phyloP scores from a whole-genome alignment of 2,888 invertebrate species.

The Malacosoma neustria region DNA sequence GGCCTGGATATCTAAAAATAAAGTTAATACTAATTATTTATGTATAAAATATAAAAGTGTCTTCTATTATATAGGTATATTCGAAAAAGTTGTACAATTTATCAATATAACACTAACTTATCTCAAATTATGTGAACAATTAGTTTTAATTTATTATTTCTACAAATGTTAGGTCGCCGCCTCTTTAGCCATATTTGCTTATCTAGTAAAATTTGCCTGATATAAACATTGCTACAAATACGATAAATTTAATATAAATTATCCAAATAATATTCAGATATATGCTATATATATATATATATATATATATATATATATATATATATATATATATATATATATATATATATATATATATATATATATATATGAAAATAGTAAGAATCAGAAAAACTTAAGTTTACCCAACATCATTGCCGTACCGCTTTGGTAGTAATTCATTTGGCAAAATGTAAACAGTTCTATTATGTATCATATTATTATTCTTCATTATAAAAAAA shows the following conservation, averaged over 20 bases:
- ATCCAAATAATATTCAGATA: neutral
- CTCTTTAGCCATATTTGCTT: too few species aligned
- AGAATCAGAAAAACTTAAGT: conserved; percentile 3
- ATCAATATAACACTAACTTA: too few species aligned
- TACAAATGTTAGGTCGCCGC: too few species aligned
- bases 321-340: neutral
- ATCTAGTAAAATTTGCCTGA: too few species aligned
- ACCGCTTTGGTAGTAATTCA: conserved; percentile 62
- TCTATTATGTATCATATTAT: conserved; percentile 58
- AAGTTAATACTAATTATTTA: conserved; percentile 1
- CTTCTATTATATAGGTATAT: too few species aligned
- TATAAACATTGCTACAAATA: too few species aligned
- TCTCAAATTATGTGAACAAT: too few species aligned
- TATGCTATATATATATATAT: neutral
- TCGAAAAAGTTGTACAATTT: too few species aligned
- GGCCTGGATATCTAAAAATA: conserved; percentile 42
- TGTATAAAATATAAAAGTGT: too few species aligned
- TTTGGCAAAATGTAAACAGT: conserved; percentile 68
- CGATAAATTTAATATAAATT: neutral
- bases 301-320: neutral
- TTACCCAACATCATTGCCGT: conserved; percentile 57
- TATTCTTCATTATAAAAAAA: conserved; percentile 1
- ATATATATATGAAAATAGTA: too few species aligned
- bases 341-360: too few species aligned
- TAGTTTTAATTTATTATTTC: too few species aligned